Evolutionary conservation across 2,888 invertebrate genomes (phyloP), one percentile per base, ranked within the genome.

Genomic region (Hemithea aestivaria): DNA sequence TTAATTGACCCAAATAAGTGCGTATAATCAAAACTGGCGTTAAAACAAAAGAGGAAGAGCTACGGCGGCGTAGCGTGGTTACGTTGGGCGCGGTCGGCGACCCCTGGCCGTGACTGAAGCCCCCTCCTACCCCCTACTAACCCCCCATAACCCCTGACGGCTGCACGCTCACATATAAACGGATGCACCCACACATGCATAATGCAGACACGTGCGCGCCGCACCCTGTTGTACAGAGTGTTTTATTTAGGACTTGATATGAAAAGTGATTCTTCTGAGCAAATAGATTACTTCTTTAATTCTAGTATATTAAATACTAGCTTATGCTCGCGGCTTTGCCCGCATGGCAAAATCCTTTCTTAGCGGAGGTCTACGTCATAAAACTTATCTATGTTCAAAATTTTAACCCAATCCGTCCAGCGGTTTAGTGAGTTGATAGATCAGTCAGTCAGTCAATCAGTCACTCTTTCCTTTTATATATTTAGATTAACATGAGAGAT

Each of bases 71-170:
- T 74, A 75, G 83, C 78, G 69, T 77, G 82, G 84, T 81, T 71
- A 77, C 81, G 87, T 69, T 77, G 82, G 84, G 82, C 70, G 77
- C 81, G 87, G 84, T 85, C 87, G 84, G 56, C 82, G 85, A 87
- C 84, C 85, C 84, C 85, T 87, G 85, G 87, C 87, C 87, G 78
- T 85, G 85, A 84, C 43, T 30, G 42, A 4, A 16, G 16, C 47
- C 30, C 30, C 42, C 37, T n/a, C n/a, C n/a, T n/a, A n/a, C 45
- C 39, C 39, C 37, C 45, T 44, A 7, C 41, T 35, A 44, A 35
- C 38, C 39, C 47, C 50, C 33, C 48, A 27, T 46, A n/a, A n/a
- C 48, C 43, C 50, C 36, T 40, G 38, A 36, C 52, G 40, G 51
- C 42, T 39, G 40, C 44, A 37, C 44, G 33, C 50, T 34, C 43